Conservation (phyloP, 2,888 invertebrate species). For the Drosophila fungiperda region DNA sequence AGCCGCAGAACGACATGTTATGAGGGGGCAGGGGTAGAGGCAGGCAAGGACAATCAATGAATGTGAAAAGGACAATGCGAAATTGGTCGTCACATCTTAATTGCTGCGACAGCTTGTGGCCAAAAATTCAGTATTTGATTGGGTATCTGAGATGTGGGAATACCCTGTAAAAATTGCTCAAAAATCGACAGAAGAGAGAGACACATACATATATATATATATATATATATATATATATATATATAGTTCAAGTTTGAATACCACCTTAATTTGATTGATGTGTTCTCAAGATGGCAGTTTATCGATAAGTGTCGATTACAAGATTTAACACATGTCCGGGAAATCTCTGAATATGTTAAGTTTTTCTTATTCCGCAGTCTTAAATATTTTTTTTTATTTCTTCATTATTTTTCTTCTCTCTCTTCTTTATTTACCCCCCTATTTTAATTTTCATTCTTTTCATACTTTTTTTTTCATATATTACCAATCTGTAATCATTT, state of each 20-base stretch:
- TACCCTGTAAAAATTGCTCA: background rate
- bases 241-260: background rate
- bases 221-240: background rate
- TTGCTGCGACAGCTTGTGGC: slow-evolving; percentile 77
- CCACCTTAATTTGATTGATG: background rate
- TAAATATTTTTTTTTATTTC: too few relatives aligned
- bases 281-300: background rate
- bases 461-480: too few relatives aligned
- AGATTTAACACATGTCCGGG: too few relatives aligned
- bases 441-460: too few relatives aligned
- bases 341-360: too few relatives aligned
- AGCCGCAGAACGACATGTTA: slow-evolving; percentile 24
- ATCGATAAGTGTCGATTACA: background rate
- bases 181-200: background rate
- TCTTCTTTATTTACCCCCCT: too few relatives aligned
- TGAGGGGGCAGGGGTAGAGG: background rate
- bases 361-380: too few relatives aligned
- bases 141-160: background rate
- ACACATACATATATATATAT: background rate
- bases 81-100: slow-evolving; percentile 52
- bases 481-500: too few relatives aligned
- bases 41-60: slow-evolving; percentile 23
- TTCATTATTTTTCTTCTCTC: too few relatives aligned
- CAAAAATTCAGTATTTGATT: slow-evolving; percentile 26
- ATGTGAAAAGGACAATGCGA: slow-evolving; percentile 18